Base-by-base conservation (phyloP, 2,888 invertebrate genomes). In the Opisthograptis luteolata region DNA sequence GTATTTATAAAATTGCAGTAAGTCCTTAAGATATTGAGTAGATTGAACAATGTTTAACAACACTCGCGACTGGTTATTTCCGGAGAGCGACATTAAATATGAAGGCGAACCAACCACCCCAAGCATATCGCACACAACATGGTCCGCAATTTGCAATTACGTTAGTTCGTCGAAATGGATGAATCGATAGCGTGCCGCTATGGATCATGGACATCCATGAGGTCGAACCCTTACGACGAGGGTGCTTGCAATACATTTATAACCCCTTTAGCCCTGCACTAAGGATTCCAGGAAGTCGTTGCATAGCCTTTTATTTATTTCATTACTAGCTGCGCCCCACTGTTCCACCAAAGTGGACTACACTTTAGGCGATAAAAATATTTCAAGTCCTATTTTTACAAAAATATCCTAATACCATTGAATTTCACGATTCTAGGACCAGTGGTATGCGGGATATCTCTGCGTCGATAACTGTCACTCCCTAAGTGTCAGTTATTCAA, bases 141-240 rank as follows among this genome's bases (percentile, higher is more conserved):
- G 50, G 66, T 55, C 56, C 51, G 64, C 76, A 70, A 79, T 84
- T 80, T 73, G 80, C 84, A 87, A 86, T 87, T 83, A 85, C 80
- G 73, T 24, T 44, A 44, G 28, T 68, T 76, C 82, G 77, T 75
- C 70, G 85, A 85, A 85, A 81, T 77, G 73, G 68, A 70, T 73
- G 66, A 88, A 89, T 89, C 89, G 86, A 89, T 88, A 86, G 81
- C 70, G 89, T 84, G 89, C 79, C 89, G 87, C 87, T 75, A 84
- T 81, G 81, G 75, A 2, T 2, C 81, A 84, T 79, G n/a, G n/a
- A n/a, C 83, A 82, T 81, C 78, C 69, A 79, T 79, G 78, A 79
- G 82, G 77, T 82, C 68, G 79, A 82, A 80, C 88, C 87, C 87
- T 84, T 77, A 74, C 72, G 73, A 74, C 72, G 73, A 84, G 84